These are phyloP conservation scores for Prolemur simus DNA, from an alignment of 2,113 vertebrate species.

Conservation along the genomic window DNA sequence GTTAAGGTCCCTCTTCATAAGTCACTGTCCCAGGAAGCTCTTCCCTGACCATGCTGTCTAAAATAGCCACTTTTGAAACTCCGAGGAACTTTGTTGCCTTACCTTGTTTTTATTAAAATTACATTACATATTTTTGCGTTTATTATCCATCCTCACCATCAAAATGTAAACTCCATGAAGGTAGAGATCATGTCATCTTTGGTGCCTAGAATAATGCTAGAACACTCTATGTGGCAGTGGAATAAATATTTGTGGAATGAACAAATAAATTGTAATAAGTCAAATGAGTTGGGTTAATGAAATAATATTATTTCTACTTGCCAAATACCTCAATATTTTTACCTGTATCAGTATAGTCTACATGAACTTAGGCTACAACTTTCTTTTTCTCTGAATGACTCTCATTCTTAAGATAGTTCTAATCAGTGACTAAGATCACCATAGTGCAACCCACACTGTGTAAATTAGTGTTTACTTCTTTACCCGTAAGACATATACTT, in stretches of 20 bases:
- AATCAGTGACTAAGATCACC: constrained; percentile 8
- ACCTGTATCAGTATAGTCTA: neutral
- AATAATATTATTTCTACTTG: neutral
- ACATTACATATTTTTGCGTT: neutral
- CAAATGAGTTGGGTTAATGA: neutral
- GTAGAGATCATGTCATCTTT: neutral
- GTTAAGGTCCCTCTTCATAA: neutral
- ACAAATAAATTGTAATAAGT: constrained; percentile 23
- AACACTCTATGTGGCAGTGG: neutral
- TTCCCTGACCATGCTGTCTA: neutral
- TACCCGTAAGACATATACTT: neutral
- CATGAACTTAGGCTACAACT: neutral
- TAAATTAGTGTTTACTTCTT: constrained; percentile 46
- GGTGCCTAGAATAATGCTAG: neutral
- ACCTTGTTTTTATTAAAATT: neutral
- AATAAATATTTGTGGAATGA: neutral
- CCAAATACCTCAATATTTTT: constrained; percentile 27
- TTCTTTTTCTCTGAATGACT: constrained; percentile 14
- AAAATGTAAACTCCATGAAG: neutral
- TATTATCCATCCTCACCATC: neutral
- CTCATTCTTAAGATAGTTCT: neutral
- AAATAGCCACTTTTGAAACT: neutral
- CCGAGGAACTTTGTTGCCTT: neutral
- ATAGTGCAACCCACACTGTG: constrained; percentile 36
- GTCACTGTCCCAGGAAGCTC: neutral